These are phyloP conservation scores for Orgyia antiqua DNA, from an alignment of 2,888 invertebrate species.

Conservation along the genomic window DNA sequence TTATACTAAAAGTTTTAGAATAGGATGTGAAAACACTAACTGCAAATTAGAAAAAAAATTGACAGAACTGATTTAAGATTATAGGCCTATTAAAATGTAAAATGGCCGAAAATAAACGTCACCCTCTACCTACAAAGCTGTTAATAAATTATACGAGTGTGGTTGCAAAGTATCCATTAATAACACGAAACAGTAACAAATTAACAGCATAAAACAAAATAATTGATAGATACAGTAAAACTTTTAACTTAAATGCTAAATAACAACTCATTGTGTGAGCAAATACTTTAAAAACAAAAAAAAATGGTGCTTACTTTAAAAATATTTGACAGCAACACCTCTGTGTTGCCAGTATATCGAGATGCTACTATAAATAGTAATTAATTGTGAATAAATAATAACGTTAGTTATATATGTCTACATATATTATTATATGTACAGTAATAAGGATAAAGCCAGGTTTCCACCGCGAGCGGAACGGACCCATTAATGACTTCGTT, in stretches of 20 bases:
- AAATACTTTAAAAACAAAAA: constrained; percentile 25
- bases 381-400: not conserved
- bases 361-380: not conserved
- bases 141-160: constrained; percentile 15
- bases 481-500: too few relatives aligned
- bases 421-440: too few relatives aligned
- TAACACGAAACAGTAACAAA: constrained; percentile 18
- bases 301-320: constrained; percentile 14
- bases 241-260: constrained; percentile 51
- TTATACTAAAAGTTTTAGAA: too few relatives aligned
- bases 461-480: too few relatives aligned
- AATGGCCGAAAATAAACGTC: too few relatives aligned
- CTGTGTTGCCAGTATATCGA: constrained; percentile 1
- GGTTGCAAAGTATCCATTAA: constrained; percentile 17
- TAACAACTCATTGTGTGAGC: constrained; percentile 44
- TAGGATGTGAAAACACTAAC: too few relatives aligned
- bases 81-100: too few relatives aligned
- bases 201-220: constrained; percentile 19
- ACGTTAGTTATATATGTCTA: too few relatives aligned
- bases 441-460: too few relatives aligned
- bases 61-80: too few relatives aligned
- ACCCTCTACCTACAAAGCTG: too few relatives aligned
- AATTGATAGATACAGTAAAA: constrained; percentile 38
- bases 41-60: too few relatives aligned
- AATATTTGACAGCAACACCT: not conserved